Conservation (phyloP, 2,113 vertebrate species). For the Tychaedon coryphoeus region DNA sequence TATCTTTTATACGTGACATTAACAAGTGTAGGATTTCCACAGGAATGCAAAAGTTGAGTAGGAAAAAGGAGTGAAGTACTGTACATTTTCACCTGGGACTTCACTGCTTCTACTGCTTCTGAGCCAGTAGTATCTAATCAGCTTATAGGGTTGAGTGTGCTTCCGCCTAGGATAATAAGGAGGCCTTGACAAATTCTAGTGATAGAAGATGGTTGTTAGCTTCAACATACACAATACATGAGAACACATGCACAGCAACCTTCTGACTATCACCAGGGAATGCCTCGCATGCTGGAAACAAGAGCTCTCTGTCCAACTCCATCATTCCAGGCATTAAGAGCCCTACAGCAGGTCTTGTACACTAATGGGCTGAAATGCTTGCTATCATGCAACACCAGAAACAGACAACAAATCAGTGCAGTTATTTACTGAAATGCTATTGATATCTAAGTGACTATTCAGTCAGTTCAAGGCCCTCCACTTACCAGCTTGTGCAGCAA, state of each 20-base stretch:
- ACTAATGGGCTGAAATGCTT: background rate
- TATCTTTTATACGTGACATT: rapidly evolving
- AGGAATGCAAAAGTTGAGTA: background rate
- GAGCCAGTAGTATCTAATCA: background rate
- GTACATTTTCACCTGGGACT: background rate
- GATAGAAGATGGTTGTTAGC: background rate
- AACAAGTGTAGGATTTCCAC: background rate
- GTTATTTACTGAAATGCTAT: background rate
- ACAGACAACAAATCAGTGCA: background rate
- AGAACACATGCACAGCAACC: background rate
- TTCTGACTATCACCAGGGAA: background rate
- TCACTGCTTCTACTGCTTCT: background rate
- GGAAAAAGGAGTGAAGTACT: background rate
- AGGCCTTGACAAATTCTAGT: background rate
- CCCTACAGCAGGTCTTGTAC: background rate
- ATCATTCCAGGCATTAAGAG: background rate
- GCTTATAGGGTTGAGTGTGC: background rate
- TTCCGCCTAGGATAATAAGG: background rate
- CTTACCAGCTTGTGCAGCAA: background rate
- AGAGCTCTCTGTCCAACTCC: background rate
- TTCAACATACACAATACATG: background rate
- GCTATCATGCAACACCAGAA: background rate
- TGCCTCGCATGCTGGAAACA: background rate
- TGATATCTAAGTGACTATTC: background rate
- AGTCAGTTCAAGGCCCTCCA: background rate